These are phyloP conservation scores for Austrofundulus limnaeus DNA, from an alignment of 2,113 vertebrate genomes.

Conservation along the genomic window DNA sequence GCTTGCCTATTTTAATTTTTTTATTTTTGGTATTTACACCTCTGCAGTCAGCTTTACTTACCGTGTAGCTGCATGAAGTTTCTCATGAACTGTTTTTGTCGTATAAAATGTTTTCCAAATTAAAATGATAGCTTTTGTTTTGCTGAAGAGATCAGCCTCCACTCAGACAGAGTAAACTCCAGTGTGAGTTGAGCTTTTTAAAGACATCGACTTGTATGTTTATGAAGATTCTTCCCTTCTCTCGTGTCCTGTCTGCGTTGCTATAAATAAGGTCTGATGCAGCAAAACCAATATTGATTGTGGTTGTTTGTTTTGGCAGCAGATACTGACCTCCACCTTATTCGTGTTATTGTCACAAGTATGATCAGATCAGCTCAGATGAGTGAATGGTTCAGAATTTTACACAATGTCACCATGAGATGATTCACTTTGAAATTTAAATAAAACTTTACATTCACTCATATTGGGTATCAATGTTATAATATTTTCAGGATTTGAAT, in stretches of 20 bases:
- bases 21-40: constrained; percentile 20
- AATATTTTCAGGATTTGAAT: too few relatives aligned
- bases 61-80: neutral
- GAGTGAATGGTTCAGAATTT: constrained; percentile 2
- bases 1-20: constrained; percentile 24
- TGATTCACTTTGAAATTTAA: neutral
- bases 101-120: too few relatives aligned
- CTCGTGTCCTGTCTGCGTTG: constrained; percentile 37
- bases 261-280: constrained; percentile 66
- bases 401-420: neutral
- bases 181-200: constrained; percentile 8
- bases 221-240: constrained; percentile 12
- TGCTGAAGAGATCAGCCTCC: neutral
- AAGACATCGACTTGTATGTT: constrained; percentile 10
- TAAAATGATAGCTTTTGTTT: neutral
- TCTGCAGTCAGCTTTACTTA: constrained; percentile 26
- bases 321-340: constrained; percentile 51
- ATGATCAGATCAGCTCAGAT: constrained; percentile 35
- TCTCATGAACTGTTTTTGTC: neutral
- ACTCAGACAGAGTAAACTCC: constrained; percentile 8
- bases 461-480: too few relatives aligned
- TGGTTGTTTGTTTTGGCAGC: constrained; percentile 53
- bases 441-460: too few relatives aligned
- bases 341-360: constrained; percentile 24
- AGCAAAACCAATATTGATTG: constrained; percentile 58